Conservation (phyloP, 2,888 invertebrate species). For the Acrocera orbiculus region DNA sequence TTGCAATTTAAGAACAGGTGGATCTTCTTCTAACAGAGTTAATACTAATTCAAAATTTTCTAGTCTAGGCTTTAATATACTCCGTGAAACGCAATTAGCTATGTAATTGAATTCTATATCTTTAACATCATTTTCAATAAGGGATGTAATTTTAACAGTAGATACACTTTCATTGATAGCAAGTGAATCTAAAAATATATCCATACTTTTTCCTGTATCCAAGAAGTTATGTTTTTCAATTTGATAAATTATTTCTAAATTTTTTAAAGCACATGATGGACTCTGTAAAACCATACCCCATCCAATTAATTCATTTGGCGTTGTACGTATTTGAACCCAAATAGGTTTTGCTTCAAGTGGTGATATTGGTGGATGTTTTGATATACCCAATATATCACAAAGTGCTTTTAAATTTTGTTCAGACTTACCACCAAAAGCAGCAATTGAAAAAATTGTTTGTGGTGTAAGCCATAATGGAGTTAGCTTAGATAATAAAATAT, state of each 20-base stretch:
- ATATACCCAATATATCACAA: conserved; percentile 33
- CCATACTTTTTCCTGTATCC: conserved; percentile 26
- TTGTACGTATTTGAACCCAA: conserved; percentile 29
- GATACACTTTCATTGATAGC: conserved; percentile 35
- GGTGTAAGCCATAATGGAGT: conserved; percentile 36
- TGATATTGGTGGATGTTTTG: conserved; percentile 31
- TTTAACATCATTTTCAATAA: conserved; percentile 36
- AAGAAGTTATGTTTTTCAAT: conserved; percentile 29
- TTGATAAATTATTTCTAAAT: conserved; percentile 35
- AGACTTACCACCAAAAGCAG: conserved; percentile 36
- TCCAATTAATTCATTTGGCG: conserved; percentile 33
- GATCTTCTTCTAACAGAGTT: conserved; percentile 36
- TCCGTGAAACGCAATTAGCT: conserved; percentile 32
- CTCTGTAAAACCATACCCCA: conserved; percentile 35
- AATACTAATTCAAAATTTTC: conserved; percentile 36
- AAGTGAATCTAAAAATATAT: conserved; percentile 34
- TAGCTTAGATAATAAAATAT: conserved; percentile 33
- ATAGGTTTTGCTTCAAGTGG: conserved; percentile 21
- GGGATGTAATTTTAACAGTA: conserved; percentile 34
- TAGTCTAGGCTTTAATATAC: conserved; percentile 33
- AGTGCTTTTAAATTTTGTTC: conserved; percentile 36
- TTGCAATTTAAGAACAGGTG: conserved; percentile 33
- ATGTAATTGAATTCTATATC: conserved; percentile 33
- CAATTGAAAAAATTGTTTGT: conserved; percentile 34
- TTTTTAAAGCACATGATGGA: conserved; percentile 32